Evolutionary conservation across 2,113 vertebrate genomes (phyloP), one percentile per base, ranked within the genome.

Genomic region (Lathamus discolor): DNA sequence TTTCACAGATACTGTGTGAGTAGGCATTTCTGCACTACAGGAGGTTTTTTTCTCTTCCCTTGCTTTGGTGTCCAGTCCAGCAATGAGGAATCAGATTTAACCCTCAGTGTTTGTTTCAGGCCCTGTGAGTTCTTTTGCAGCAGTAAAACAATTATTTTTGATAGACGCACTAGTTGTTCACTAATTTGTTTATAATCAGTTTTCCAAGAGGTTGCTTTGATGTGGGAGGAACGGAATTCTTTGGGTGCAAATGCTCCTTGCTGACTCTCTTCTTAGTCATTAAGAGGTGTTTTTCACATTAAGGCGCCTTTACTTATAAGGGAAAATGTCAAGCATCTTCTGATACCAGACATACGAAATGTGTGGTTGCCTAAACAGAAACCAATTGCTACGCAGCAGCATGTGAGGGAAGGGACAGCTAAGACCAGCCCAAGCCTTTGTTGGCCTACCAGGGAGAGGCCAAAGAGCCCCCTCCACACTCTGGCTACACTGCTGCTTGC

Each of bases 181-280:
- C 76, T 92, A 95, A 90, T 96, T 97, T 95, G 92, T 86, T 92
- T 96, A 67, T 69, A 85, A 93, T 95, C 70, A 61, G 41, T 94
- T 95, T 93, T 93, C 73, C 44, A 75, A 89, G 82, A 76, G 67
- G 14, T 91, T 94, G 70, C 67, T 94, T 93, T 96, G 63, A 89
- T 94, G 86, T 91, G 85, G 91, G 85, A 95, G 90, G 93, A 89
- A 94, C 82, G 57, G 63, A 57, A 87, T 96, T 91, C 89, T 94
- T 90, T 95, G 75, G 83, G 82, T 93, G 55, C 70, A 94, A 66
- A 66, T 85, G 80, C 57, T 86, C 9, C 3, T 57, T 92, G 72
- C 75, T 94, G 93, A 92, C 49, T 96, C 68, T 84, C n/a, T 64
- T n/a, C 88, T 86, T 92, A 95, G 84, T 96, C 84, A 95, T 80